Evolutionary conservation across 2,888 invertebrate genomes (phyloP).

Genomic region (Ectemnius cavifrons): DNA sequence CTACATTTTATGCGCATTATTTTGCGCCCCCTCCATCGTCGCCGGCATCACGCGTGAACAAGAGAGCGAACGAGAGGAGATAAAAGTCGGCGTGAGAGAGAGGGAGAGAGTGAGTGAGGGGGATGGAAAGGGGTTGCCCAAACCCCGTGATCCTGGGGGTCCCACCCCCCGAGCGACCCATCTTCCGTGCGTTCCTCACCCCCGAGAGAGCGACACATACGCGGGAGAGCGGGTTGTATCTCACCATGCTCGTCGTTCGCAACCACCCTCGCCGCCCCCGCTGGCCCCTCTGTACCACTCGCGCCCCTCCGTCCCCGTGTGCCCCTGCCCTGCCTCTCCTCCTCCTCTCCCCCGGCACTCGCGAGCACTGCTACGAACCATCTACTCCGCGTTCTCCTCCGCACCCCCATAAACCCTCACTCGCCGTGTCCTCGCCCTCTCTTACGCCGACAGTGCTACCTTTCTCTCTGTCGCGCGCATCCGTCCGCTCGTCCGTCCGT

Average conservation of each 20-base stretch:
- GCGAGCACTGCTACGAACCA: constrained; percentile 43
- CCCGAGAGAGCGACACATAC: constrained; percentile 59
- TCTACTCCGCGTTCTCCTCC: constrained; percentile 57
- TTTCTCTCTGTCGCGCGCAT: constrained; percentile 49
- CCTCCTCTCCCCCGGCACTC: constrained; percentile 35
- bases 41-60: background rate
- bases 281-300: constrained; percentile 23
- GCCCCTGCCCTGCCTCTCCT: constrained; percentile 36
- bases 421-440: constrained; percentile 7
- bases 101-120: constrained; percentile 33
- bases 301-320: constrained; percentile 41
- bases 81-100: constrained; percentile 1
- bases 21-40: constrained; percentile 71
- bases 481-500: constrained; percentile 47
- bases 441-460: background rate
- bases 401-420: constrained; percentile 29
- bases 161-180: constrained; percentile 34
- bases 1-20: constrained; percentile 77
- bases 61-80: constrained; percentile 13
- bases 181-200: constrained; percentile 58
- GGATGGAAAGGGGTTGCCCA: constrained; percentile 43
- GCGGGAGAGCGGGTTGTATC: constrained; percentile 63
- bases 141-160: constrained; percentile 46
- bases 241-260: constrained; percentile 66
- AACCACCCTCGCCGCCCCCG: constrained; percentile 63